Conservation (phyloP, 37 sponge, comb jelly and placozoan genomes). For the Sycon ciliatum region DNA sequence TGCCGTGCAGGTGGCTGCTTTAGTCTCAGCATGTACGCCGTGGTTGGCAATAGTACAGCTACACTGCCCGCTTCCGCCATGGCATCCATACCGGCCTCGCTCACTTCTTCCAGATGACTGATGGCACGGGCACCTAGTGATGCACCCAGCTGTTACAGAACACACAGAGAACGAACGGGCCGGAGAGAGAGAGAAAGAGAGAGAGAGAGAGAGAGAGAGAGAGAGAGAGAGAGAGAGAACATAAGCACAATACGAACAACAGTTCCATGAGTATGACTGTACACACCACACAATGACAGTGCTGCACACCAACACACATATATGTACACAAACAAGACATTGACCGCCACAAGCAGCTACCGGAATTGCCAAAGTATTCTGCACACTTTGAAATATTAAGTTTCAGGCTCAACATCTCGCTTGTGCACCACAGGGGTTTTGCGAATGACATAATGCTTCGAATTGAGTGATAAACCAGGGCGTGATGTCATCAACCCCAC, state of each 20-base stretch:
- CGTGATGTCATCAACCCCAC: no score
- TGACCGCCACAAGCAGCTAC: no score
- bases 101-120: conserved; percentile 84
- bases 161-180: no score
- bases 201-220: neutral
- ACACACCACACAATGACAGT: neutral
- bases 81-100: conserved; percentile 52
- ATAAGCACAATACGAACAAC: neutral
- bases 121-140: conserved; percentile 79
- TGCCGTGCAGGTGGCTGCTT: conserved; percentile 81
- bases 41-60: conserved; percentile 94
- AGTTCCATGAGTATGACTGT: neutral
- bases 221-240: neutral
- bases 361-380: no score
- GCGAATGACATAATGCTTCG: no score
- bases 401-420: no score
- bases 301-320: neutral
- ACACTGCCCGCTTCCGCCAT: conserved; percentile 59
- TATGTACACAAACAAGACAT: neutral
- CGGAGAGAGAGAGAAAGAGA: neutral
- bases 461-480: no score
- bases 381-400: no score
- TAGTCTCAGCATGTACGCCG: conserved; percentile 85
- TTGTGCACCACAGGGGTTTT: no score
- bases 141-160: conserved; percentile 51